Percentiles rank a stretch among this genome's conserved stretches.
phyloP scores from a whole-genome alignment of 2,113 vertebrate genomes.

The Mesitornis unicolor region DNA sequence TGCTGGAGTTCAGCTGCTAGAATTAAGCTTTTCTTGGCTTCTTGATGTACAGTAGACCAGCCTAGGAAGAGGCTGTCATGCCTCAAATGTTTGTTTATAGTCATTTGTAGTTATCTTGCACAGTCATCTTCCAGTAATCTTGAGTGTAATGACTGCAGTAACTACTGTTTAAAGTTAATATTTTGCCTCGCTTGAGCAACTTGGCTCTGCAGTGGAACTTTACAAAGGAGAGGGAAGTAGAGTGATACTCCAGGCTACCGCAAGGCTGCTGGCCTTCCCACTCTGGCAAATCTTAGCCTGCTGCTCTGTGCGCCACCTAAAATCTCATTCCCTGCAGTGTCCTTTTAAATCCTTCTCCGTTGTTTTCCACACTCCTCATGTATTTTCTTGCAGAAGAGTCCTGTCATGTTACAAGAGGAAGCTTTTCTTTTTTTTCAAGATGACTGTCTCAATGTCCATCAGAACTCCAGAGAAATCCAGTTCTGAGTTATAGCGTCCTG shows the following conservation, averaged over 20 bases:
- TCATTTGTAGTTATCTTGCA: slow-evolving; percentile 7
- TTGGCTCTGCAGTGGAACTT: background rate
- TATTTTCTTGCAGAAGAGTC: background rate
- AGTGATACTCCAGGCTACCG: background rate
- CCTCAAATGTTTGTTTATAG: slow-evolving; percentile 15
- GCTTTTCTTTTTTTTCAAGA: background rate
- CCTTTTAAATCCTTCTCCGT: background rate
- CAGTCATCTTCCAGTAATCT: slow-evolving; percentile 27
- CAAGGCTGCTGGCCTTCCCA: background rate
- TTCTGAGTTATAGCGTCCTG: background rate
- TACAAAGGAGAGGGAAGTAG: background rate
- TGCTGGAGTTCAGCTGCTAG: background rate
- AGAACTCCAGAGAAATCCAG: background rate
- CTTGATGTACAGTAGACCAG: background rate
- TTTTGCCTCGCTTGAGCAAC: background rate
- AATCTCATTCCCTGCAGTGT: background rate
- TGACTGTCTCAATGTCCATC: background rate
- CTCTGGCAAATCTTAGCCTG: background rate
- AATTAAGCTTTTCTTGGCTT: background rate
- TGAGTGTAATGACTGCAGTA: background rate
- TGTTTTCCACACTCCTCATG: background rate
- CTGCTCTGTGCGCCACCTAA: background rate
- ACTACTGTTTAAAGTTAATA: slow-evolving; percentile 4
- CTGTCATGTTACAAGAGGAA: background rate
- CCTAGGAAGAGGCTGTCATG: background rate